Conservation (phyloP, 2,797 vertebrate species). For the Choloepus didactylus region DNA sequence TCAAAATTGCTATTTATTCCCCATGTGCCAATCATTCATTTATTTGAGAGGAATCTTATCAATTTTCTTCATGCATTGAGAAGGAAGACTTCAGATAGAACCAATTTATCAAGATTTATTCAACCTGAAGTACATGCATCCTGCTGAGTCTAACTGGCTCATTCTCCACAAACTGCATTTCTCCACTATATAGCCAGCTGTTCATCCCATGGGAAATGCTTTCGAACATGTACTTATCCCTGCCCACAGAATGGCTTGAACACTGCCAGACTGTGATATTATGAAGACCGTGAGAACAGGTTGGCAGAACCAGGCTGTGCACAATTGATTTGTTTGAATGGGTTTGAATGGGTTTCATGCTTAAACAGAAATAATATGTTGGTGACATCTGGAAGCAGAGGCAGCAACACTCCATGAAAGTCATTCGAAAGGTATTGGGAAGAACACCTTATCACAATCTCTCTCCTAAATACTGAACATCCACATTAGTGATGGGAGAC, state of each 20-base stretch:
- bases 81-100: slow-evolving; percentile 8
- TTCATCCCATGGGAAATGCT: not conserved
- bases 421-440: not conserved
- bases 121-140: not conserved
- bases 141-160: not conserved
- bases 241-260: not conserved
- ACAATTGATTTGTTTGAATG: not conserved
- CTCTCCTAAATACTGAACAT: not conserved
- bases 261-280: not conserved
- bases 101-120: slow-evolving; percentile 52
- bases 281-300: not conserved
- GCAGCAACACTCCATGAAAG: not conserved
- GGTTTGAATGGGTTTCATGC: not conserved
- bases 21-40: not conserved
- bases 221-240: not conserved
- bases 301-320: not conserved
- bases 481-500: not conserved
- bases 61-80: slow-evolving; percentile 15
- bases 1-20: not conserved
- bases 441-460: not conserved
- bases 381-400: not conserved
- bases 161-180: not conserved
- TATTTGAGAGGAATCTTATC: slow-evolving; percentile 4
- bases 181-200: not conserved
- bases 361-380: slow-evolving; percentile 41